Base-by-base conservation (phyloP, 2,113 vertebrate genomes). In the Perccottus glenii region DNA sequence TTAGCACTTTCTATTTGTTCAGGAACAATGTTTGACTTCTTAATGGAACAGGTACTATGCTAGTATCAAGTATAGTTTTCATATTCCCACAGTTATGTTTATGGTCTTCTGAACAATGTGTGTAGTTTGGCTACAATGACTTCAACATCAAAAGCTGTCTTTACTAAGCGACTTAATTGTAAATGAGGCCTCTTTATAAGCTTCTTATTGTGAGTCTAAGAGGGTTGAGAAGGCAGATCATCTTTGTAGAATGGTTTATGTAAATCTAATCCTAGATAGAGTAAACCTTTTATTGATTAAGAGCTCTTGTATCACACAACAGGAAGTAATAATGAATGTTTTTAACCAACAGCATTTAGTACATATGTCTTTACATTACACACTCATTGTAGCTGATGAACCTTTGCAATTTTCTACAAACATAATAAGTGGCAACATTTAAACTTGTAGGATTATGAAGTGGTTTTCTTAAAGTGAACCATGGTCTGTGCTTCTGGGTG, bases 181-280 rank as follows among this genome's bases (percentile, higher is more conserved):
- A 40, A 55, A 56, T 32, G 43, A 15, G 3, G 11, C 46, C 27
- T 76, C 67, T 53, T 53, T 58, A 32, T 80, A 73, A 78, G 67
- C 73, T 43, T 69, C 68, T 73, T 77, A 72, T 10, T 62, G 40
- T 42, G 42, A 38, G 33, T 60, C 67, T 0, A 33, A 49, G 19
- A 45, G 35, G 40, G 57, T 12, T 43, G 32, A 1, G 36, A 36
- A 49, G 51, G 57, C 16, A 65, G 60, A 61, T 67, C 53, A 56
- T 70, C 66, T 40, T 27, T 46, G 50, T 15, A 11, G 44, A 52
- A 56, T 48, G 15, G 51, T 48, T 62, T 32, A 33, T 83, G 47
- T 70, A 57, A 15, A 59, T 45, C 45, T 77, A 50, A 77, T 48
- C 50, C 36, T 49, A 9, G 43, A 63, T 55, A 49, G 64, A 63